phyloP scores from a whole-genome alignment of 2,888 invertebrate species.

The Noctua fimbriata region DNA sequence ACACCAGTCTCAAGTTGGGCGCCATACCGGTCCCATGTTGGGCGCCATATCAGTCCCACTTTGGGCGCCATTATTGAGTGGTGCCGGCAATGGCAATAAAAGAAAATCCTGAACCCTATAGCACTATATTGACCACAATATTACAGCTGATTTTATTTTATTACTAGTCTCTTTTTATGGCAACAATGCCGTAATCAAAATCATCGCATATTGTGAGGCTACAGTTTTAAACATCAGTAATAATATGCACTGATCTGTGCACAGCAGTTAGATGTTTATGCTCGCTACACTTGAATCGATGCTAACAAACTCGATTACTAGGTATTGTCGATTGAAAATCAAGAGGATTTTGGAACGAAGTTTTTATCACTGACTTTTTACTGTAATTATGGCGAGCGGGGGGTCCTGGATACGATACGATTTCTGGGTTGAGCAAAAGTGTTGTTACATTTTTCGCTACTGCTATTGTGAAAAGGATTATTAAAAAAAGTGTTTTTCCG shows the following conservation, averaged over 20 bases:
- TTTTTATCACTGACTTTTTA: background rate
- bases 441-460: background rate
- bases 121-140: background rate
- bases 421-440: background rate
- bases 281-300: conserved; percentile 73
- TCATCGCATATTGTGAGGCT: conserved; percentile 45
- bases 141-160: background rate
- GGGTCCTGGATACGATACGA: background rate
- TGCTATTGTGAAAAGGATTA: background rate
- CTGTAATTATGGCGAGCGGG: too few relatives aligned
- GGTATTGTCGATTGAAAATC: conserved; percentile 53
- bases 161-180: background rate
- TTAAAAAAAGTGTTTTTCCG: background rate
- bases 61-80: background rate
- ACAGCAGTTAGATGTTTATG: conserved; percentile 73
- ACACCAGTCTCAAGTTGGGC: background rate
- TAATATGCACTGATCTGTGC: conserved; percentile 64
- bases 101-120: background rate
- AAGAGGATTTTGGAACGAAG: background rate
- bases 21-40: background rate
- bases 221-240: conserved; percentile 60
- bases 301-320: conserved; percentile 73
- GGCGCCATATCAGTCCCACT: background rate
- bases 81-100: background rate
- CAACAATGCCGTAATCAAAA: conserved; percentile 47